These are phyloP conservation scores for Oxyura jamaicensis DNA, from an alignment of 2,113 vertebrate species.

Conservation along the genomic window DNA sequence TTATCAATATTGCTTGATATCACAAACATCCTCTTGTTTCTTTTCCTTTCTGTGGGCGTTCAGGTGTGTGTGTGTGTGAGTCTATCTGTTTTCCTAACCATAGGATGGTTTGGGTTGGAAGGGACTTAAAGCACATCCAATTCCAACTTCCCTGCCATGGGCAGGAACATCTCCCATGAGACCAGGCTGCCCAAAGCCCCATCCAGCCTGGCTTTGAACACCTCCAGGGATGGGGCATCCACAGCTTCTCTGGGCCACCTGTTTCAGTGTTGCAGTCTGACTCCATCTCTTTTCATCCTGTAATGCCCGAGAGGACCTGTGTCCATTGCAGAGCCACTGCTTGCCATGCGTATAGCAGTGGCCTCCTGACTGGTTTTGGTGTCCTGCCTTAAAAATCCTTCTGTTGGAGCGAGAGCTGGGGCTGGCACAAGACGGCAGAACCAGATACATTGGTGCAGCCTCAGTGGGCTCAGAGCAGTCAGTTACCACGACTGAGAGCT, in stretches of 20 bases:
- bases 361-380: background rate
- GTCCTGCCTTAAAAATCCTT: background rate
- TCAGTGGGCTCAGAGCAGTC: background rate
- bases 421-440: background rate
- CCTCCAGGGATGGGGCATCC: no score
- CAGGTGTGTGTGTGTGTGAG: background rate
- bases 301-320: background rate
- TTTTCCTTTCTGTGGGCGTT: background rate
- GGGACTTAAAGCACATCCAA: no score
- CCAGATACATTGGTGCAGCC: background rate
- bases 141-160: no score
- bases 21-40: background rate
- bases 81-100: background rate
- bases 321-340: background rate
- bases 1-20: background rate
- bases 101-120: no score
- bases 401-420: background rate
- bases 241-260: no score
- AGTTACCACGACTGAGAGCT: background rate
- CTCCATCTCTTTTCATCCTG: background rate
- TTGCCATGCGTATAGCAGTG: background rate
- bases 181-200: no score
- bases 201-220: no score
- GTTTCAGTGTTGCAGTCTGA: background rate
- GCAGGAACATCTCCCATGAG: no score